Conservation (phyloP, 2,113 vertebrate species). For the Thunnus thynnus region DNA sequence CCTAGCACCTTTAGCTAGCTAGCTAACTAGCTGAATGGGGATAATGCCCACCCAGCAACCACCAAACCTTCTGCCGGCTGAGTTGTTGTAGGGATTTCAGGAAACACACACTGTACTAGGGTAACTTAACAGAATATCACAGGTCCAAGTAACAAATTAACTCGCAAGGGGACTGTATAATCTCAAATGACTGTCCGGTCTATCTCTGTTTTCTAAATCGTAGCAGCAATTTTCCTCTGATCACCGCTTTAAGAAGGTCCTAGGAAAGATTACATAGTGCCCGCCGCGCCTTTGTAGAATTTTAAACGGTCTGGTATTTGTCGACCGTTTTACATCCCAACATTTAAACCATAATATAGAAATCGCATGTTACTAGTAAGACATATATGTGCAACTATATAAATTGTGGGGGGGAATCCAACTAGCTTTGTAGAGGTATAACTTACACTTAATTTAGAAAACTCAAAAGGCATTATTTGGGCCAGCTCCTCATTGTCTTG, state of each 20-base stretch:
- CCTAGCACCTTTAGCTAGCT: conserved; percentile 72
- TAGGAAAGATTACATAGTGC: conserved; percentile 79
- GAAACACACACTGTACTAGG: conserved; percentile 36
- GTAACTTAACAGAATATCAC: conserved; percentile 62
- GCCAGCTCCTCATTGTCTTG: conserved; percentile 24
- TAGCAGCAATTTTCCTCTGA: conserved; percentile 83
- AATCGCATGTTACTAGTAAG: neutral
- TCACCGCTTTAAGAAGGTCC: conserved; percentile 87
- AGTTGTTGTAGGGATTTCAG: conserved; percentile 47
- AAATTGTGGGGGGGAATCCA: rapidly evolving
- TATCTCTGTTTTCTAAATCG: conserved; percentile 84
- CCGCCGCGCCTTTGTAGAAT: conserved; percentile 78
- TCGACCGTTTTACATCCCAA: neutral
- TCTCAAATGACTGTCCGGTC: conserved; percentile 65
- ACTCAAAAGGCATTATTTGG: conserved; percentile 44
- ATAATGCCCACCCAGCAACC: conserved; percentile 76
- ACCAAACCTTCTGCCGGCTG: conserved; percentile 54
- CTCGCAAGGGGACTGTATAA: conserved; percentile 63
- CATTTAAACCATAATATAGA: neutral
- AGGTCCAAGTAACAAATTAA: conserved; percentile 53
- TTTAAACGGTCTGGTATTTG: neutral
- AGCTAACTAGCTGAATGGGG: conserved; percentile 74
- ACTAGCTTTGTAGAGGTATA: neutral
- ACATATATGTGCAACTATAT: neutral
- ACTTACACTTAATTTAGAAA: neutral